These are phyloP conservation scores for Trachops cirrhosus DNA, from an alignment of 2,797 vertebrate genomes.

Conservation along the genomic window DNA sequence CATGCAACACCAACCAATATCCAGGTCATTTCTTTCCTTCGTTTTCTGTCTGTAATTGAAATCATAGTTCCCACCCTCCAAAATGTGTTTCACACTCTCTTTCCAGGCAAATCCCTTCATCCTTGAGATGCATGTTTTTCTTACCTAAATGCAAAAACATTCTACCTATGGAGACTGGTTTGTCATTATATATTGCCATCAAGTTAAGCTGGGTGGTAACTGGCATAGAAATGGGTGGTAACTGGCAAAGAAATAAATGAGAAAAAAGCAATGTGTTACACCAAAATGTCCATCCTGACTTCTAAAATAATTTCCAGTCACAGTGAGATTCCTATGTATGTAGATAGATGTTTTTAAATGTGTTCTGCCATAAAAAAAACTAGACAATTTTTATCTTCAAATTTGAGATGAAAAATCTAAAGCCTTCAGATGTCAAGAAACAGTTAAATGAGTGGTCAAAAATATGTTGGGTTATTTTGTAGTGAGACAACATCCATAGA, in stretches of 20 bases:
- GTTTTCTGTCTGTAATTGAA: not conserved
- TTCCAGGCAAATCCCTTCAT: not conserved
- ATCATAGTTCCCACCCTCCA: not conserved
- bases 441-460: conserved; percentile 56
- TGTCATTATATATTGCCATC: not conserved
- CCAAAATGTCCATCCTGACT: not conserved
- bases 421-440: conserved; percentile 41
- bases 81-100: not conserved
- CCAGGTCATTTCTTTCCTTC: not conserved
- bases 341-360: not conserved
- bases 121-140: not conserved
- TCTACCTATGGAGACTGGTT: not conserved
- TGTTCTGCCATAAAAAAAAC: not conserved
- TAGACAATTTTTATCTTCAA: not conserved
- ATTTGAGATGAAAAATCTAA: not conserved
- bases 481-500: conserved; percentile 50
- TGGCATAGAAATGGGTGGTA: not conserved
- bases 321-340: not conserved
- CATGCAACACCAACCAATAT: not conserved
- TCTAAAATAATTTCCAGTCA: not conserved
- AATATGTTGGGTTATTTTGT: conserved; percentile 56
- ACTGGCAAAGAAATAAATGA: not conserved
- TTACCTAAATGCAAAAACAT: not conserved
- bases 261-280: not conserved
- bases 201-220: not conserved